These are phyloP conservation scores for Drosophila ironensis DNA, from an alignment of 1,140 invertebrate species.

Conservation along the genomic window DNA sequence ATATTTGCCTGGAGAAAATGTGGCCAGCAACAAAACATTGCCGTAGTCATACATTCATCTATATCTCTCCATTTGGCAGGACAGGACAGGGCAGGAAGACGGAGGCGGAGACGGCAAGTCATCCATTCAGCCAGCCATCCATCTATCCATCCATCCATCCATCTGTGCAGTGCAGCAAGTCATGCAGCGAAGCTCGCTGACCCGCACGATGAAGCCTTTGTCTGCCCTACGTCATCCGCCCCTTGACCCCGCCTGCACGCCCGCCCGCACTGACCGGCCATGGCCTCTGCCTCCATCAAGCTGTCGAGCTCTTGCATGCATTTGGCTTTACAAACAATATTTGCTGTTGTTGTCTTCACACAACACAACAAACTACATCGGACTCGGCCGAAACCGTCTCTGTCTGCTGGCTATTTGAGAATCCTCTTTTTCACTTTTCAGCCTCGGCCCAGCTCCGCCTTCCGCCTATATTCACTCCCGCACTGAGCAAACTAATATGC, in stretches of 20 bases:
- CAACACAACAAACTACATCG: slow-evolving; percentile 77
- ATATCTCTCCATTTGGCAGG: slow-evolving; percentile 37
- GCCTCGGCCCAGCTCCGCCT: background rate
- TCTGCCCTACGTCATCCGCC: slow-evolving; percentile 23
- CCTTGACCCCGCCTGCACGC: background rate
- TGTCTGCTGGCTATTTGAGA: slow-evolving; percentile 57
- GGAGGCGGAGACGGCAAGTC: slow-evolving; percentile 29
- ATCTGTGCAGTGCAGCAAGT: slow-evolving; percentile 79
- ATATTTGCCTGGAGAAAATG: slow-evolving; percentile 64
- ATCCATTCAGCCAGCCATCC: slow-evolving; percentile 49
- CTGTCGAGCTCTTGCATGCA: slow-evolving; percentile 68
- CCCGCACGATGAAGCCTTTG: slow-evolving; percentile 76
- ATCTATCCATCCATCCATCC: slow-evolving; percentile 65
- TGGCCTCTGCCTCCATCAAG: background rate
- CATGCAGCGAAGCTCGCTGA: slow-evolving; percentile 76
- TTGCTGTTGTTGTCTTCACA: slow-evolving; percentile 67
- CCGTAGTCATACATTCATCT: slow-evolving; percentile 50
- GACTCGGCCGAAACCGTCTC: slow-evolving; percentile 40
- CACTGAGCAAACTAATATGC: slow-evolving; percentile 77
- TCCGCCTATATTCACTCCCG: background rate
- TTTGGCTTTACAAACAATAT: slow-evolving; percentile 78
- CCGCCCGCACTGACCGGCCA: background rate
- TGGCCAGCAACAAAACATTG: slow-evolving; percentile 60
- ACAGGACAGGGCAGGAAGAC: slow-evolving; percentile 1
- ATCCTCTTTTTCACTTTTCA: slow-evolving; percentile 75